These are phyloP conservation scores for Ptilorrhoa leucosticta DNA, from an alignment of 2,113 vertebrate genomes.

Conservation along the genomic window DNA sequence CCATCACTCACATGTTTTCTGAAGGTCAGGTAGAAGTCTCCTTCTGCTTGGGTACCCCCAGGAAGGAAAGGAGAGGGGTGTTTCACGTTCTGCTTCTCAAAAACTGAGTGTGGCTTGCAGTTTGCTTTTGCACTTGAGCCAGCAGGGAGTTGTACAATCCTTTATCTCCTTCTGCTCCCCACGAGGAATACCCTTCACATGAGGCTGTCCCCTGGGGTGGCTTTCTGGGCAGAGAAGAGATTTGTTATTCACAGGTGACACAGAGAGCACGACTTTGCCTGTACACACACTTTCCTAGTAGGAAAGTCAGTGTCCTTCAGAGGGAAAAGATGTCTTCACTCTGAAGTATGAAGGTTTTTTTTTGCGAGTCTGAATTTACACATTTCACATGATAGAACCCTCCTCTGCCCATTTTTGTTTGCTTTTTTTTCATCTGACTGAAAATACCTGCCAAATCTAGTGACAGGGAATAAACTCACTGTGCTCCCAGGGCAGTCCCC, in stretches of 20 bases:
- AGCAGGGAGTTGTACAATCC: background rate
- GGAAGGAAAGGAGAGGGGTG: background rate
- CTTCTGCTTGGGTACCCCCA: fast-evolving
- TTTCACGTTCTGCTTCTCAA: background rate
- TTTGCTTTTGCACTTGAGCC: background rate
- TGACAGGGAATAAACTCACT: background rate
- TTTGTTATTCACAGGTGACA: background rate
- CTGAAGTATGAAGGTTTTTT: background rate
- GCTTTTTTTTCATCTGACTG: background rate
- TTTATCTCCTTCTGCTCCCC: background rate
- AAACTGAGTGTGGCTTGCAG: background rate
- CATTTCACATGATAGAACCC: background rate
- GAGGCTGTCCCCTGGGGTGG: background rate
- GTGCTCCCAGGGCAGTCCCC: background rate
- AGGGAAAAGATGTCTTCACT: background rate
- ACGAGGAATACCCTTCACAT: background rate
- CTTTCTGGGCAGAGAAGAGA: background rate
- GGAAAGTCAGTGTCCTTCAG: background rate
- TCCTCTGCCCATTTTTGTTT: background rate
- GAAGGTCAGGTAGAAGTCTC: background rate
- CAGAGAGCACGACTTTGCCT: background rate
- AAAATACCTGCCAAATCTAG: background rate
- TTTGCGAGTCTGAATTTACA: background rate
- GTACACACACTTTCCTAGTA: background rate
- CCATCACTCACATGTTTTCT: background rate